phyloP scores from a whole-genome alignment of 2,888 invertebrate genomes.

The Cheilosia urbana region DNA sequence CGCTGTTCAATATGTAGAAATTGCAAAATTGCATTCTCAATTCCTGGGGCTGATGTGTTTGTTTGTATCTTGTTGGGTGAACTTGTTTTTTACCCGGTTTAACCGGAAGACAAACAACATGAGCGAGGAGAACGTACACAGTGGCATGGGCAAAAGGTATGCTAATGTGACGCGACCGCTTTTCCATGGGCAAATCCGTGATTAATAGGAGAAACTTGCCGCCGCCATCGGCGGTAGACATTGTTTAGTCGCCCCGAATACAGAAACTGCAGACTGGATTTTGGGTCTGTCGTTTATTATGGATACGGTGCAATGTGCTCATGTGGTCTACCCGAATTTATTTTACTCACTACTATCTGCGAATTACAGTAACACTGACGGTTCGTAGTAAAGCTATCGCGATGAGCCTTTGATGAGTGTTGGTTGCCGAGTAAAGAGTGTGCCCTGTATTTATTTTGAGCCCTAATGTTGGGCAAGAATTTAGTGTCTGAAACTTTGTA shows the following conservation, averaged over 20 bases:
- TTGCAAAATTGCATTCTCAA: conserved; percentile 30
- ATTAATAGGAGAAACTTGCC: conserved; percentile 48
- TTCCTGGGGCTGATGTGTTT: conserved; percentile 6
- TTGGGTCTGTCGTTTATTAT: not conserved
- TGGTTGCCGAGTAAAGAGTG: too few relatives aligned
- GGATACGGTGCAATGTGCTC: not conserved
- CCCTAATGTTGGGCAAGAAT: too few relatives aligned
- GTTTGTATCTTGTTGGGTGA: conserved; percentile 34
- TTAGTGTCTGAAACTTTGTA: too few relatives aligned
- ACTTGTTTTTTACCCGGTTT: conserved; percentile 52
- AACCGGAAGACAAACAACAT: conserved; percentile 46
- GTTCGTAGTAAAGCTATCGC: too few relatives aligned
- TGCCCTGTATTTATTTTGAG: too few relatives aligned
- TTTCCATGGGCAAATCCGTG: conserved; percentile 29
- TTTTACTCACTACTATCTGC: too few relatives aligned
- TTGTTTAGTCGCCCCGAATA: conserved; percentile 1
- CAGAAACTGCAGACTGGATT: conserved; percentile 2
- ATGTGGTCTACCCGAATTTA: not conserved
- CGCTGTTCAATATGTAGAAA: conserved; percentile 36
- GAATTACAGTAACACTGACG: too few relatives aligned
- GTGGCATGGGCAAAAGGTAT: conserved; percentile 40
- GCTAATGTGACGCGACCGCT: conserved; percentile 45
- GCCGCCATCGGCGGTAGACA: conserved; percentile 6
- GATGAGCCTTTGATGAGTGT: too few relatives aligned
- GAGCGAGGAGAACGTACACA: conserved; percentile 6